These are phyloP conservation scores for Hydra vulgaris DNA, from an alignment of 30 jellyfish, hydroid and myxozoan species.

Conservation along the genomic window DNA sequence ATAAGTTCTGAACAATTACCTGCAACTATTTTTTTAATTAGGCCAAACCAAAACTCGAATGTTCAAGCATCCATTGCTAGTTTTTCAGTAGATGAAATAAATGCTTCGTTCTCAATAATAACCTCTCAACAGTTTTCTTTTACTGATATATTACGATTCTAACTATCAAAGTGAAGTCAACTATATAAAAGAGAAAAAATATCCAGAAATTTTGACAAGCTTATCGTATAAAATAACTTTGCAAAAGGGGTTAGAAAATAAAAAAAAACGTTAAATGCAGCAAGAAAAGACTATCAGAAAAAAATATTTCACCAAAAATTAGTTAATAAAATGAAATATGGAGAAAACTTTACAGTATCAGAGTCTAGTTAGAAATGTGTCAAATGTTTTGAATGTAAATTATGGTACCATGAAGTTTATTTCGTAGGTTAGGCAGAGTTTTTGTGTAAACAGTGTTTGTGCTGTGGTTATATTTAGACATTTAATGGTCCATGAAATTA, in stretches of 20 bases:
- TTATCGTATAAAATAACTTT: neutral
- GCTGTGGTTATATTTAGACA: neutral
- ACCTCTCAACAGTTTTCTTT: neutral
- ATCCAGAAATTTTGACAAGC: slow-evolving; percentile 1
- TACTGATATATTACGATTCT: neutral
- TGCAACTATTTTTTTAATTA: neutral
- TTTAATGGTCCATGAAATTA: neutral
- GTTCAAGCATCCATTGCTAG: slow-evolving; percentile 7
- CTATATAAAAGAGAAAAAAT: neutral
- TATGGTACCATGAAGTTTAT: slow-evolving; percentile 1
- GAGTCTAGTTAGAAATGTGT: neutral
- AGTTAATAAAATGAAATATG: slow-evolving; percentile 2
- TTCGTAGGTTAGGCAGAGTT: neutral
- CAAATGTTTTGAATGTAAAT: neutral
- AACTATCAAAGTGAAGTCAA: neutral
- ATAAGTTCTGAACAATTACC: neutral
- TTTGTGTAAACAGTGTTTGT: neutral
- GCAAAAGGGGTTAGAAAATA: neutral
- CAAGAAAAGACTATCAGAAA: neutral
- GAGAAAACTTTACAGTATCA: neutral
- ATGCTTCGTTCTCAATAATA: neutral
- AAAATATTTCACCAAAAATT: neutral
- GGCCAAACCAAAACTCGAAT: neutral
- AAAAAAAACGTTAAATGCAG: neutral
- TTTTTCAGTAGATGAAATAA: neutral